A percentile compares a stretch with the other conserved stretches of the same genome.
These are phyloP conservation scores for Limonius californicus DNA, from an alignment of 1,140 invertebrate genomes.

Conservation along the genomic window DNA sequence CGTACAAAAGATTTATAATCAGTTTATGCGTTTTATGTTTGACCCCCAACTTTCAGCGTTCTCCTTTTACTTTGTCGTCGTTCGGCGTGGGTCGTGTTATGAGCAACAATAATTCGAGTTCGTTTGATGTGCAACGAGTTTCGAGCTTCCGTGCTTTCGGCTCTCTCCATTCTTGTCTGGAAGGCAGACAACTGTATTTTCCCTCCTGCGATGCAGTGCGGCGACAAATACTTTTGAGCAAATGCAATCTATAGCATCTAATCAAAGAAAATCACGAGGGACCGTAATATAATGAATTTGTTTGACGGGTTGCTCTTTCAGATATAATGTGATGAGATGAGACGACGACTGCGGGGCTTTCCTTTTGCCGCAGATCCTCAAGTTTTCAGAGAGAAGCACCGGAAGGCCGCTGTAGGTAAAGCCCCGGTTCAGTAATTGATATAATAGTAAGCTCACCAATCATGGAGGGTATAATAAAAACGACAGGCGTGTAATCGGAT, in stretches of 20 bases:
- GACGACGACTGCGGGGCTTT: constrained; percentile 1
- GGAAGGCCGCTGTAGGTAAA: neutral
- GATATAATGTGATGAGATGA: constrained; percentile 13
- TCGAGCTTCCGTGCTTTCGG: neutral
- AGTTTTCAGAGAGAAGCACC: neutral
- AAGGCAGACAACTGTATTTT: neutral
- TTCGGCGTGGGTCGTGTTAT: neutral
- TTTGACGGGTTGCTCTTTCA: constrained; percentile 14
- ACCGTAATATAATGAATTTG: constrained; percentile 17
- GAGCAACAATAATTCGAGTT: neutral
- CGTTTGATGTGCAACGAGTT: constrained; percentile 9
- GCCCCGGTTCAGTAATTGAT: constrained; percentile 4
- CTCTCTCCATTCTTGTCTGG: neutral
- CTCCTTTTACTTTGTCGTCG: neutral
- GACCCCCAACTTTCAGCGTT: neutral
- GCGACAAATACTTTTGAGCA: constrained; percentile 13
- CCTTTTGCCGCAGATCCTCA: neutral
- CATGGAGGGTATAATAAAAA: constrained; percentile 10
- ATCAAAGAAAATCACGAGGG: constrained; percentile 16
- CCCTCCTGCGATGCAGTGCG: neutral
- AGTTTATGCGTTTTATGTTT: neutral
- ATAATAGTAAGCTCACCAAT: constrained; percentile 1
- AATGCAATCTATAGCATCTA: constrained; percentile 9
- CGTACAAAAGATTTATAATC: neutral
- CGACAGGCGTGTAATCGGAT: constrained; percentile 16